Conservation (phyloP, 2,797 vertebrate species). For the Phyllotis vaccarum region DNA sequence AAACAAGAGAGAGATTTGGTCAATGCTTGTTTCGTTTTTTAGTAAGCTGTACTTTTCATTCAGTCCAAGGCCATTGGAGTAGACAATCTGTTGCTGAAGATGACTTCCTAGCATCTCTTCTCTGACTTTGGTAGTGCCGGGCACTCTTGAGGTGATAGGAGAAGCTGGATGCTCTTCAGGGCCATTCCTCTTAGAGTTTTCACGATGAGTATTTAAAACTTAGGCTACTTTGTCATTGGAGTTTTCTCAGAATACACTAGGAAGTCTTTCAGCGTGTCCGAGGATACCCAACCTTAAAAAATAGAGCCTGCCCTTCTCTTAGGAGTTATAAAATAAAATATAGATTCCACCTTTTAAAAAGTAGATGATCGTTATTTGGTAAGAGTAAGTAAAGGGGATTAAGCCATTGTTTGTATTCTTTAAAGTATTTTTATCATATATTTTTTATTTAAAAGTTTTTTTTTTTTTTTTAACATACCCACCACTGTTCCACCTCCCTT, state of each 20-base stretch:
- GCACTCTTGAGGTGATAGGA: not conserved
- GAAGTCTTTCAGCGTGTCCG: conserved; percentile 5
- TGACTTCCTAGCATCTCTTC: not conserved
- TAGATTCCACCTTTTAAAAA: not conserved
- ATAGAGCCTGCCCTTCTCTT: not conserved
- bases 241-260: conserved; percentile 2
- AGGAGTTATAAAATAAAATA: not conserved
- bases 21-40: conserved; percentile 14
- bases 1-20: not conserved
- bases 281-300: not conserved
- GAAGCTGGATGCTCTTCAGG: not conserved
- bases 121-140: not conserved
- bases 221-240: not conserved
- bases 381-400: not conserved
- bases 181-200: not conserved
- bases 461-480: too few relatives aligned
- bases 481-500: too few relatives aligned
- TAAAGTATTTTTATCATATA: too few relatives aligned
- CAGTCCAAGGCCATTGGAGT: not conserved
- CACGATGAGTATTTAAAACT: not conserved
- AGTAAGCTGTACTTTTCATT: not conserved
- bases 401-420: not conserved
- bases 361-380: not conserved
- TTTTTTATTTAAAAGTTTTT: too few relatives aligned
- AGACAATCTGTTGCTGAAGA: not conserved